These are phyloP conservation scores for Falcaria lacertinaria DNA, from an alignment of 2,888 invertebrate genomes.

Conservation along the genomic window DNA sequence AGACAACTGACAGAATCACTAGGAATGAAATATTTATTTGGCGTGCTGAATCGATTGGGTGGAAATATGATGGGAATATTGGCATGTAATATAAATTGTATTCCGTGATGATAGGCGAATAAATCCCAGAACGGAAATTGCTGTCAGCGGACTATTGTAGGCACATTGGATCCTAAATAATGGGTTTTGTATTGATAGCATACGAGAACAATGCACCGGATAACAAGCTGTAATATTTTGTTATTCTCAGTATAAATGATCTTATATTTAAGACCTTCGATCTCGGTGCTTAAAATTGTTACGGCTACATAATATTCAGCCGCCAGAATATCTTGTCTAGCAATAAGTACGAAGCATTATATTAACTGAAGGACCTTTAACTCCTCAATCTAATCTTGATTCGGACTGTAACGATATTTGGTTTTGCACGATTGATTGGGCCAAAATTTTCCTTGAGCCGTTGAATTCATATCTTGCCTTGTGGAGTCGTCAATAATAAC, in stretches of 20 bases:
- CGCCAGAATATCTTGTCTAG: too few species aligned
- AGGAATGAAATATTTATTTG: slow-evolving; percentile 41
- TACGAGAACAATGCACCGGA: not conserved
- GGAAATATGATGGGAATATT: slow-evolving; percentile 39
- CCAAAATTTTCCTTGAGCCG: too few species aligned
- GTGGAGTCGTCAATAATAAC: too few species aligned
- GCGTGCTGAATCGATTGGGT: slow-evolving; percentile 63
- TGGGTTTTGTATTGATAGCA: not conserved
- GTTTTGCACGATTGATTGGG: too few species aligned
- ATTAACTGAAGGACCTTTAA: too few species aligned
- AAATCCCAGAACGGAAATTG: slow-evolving; percentile 32
- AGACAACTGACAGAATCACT: slow-evolving; percentile 45
- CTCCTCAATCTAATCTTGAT: too few species aligned
- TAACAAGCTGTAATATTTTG: not conserved
- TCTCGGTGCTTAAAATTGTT: too few species aligned
- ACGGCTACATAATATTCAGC: too few species aligned
- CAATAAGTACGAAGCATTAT: too few species aligned
- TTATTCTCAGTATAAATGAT: not conserved
- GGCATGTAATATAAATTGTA: slow-evolving; percentile 46
- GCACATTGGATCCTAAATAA: not conserved
- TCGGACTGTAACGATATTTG: too few species aligned
- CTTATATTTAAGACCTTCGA: too few species aligned
- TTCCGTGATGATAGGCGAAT: slow-evolving; percentile 50
- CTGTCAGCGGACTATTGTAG: slow-evolving; percentile 23
- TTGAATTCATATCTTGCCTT: too few species aligned